Conservation (phyloP, 2,797 vertebrate genomes). For the Manis pentadactyla region DNA sequence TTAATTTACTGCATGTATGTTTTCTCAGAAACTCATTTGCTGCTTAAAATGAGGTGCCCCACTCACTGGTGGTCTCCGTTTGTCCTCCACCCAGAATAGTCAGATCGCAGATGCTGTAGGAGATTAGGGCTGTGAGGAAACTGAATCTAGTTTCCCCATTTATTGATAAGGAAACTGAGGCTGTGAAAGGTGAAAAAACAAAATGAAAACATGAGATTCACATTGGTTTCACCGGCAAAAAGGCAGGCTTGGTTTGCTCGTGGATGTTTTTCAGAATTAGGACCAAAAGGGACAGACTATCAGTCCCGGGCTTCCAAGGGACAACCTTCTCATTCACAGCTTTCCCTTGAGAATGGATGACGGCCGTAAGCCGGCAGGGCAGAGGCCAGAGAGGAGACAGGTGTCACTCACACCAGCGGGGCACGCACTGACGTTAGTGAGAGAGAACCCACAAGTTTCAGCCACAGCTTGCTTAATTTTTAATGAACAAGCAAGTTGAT, state of each 20-base stretch:
- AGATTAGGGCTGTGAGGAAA: constrained; percentile 12
- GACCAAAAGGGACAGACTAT: not conserved
- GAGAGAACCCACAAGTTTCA: not conserved
- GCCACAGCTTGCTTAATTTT: constrained; percentile 33
- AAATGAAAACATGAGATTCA: not conserved
- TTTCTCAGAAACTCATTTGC: constrained; percentile 32
- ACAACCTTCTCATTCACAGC: not conserved
- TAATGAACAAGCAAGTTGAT: constrained; percentile 42
- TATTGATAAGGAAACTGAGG: constrained; percentile 25
- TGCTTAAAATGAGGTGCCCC: not conserved
- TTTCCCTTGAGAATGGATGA: constrained; percentile 62
- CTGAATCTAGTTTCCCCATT: not conserved
- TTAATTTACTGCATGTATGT: not conserved
- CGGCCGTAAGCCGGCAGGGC: not conserved
- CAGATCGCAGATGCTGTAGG: not conserved
- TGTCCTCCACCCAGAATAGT: not conserved
- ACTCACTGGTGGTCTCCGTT: not conserved
- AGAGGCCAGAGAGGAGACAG: not conserved
- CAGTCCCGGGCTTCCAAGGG: not conserved
- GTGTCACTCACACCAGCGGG: not conserved
- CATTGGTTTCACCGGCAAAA: not conserved
- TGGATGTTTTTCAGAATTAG: not conserved
- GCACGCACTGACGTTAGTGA: not conserved
- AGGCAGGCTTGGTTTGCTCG: not conserved
- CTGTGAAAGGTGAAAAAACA: not conserved